These are phyloP conservation scores for Mola mola DNA, from an alignment of 2,113 vertebrate genomes.

Conservation along the genomic window DNA sequence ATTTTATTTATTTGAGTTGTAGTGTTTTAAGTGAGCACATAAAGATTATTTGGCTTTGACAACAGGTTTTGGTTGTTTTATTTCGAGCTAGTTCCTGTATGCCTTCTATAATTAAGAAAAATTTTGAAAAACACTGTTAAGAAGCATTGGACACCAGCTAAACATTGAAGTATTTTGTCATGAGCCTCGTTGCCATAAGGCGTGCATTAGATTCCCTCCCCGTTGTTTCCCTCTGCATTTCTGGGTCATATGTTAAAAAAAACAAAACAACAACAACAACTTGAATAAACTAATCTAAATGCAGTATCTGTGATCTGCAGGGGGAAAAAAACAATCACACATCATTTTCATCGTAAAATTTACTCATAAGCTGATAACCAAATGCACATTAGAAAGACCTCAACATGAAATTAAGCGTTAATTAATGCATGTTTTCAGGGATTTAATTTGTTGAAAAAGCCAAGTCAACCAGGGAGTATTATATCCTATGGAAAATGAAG, in stretches of 20 bases:
- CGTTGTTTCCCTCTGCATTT: conserved; percentile 39
- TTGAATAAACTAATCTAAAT: conserved; percentile 61
- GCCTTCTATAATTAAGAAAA: neutral
- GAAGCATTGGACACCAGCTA: too few species aligned
- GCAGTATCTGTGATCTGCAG: conserved; percentile 67
- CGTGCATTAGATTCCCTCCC: conserved; percentile 41
- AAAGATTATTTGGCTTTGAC: neutral
- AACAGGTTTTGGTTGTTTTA: neutral
- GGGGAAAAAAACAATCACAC: conserved; percentile 57
- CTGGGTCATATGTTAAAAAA: conserved; percentile 39
- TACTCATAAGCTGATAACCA: conserved; percentile 69
- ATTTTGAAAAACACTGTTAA: too few species aligned
- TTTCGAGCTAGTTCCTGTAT: too few species aligned
- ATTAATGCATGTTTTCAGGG: conserved; percentile 17
- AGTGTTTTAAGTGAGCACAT: neutral
- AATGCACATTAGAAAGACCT: conserved; percentile 75
- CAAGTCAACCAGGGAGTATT: conserved; percentile 49
- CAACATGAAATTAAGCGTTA: neutral
- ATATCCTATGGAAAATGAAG: neutral
- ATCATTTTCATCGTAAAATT: conserved; percentile 70
- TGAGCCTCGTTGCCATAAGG: conserved; percentile 71
- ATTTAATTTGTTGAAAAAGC: conserved; percentile 21
- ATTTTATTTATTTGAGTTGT: neutral
- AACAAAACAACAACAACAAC: conserved; percentile 6
- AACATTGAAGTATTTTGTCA: conserved; percentile 59